Base-by-base conservation (phyloP, 2,888 invertebrate species). In the Acrocyrtus sp. region DNA sequence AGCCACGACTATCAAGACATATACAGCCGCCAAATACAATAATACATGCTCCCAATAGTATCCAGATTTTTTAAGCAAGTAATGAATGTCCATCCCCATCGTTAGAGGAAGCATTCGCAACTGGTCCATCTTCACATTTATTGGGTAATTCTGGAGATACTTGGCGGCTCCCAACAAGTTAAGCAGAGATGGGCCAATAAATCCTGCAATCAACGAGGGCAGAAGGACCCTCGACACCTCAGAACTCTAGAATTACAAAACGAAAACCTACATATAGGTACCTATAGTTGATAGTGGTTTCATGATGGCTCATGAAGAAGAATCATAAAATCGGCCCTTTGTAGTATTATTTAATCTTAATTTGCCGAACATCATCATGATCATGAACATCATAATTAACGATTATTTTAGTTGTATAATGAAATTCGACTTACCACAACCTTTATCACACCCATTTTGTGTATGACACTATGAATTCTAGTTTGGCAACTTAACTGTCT, bases 21-120 rank as follows among this genome's bases (percentile, higher is more conserved):
- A 69, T 1, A 69, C 62, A 24, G 34, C 47, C 5, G 69, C 54
- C 56, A 69, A 24, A 62, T 48, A 69, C 19, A 69, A 62, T 1
- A 69, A 50, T 22, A 69, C 61, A 56, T 69, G 69, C 19, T 69
- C 69, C 69, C 69, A 69, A 43, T 69, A 69, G 21, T 62, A 69
- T n/a, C 69, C 69, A n/a, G 69, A 48, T 48, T 61, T 62, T 12
- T 27, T 45, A 17, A 69, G 62, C 21, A 69, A 41, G 22, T 17
- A 69, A 19, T 69, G 56, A 41, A 69, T 19, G 29, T 69, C 69
- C 53, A 69, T 61, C 15, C 69, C 69, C 69, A 69, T 62, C 22
- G 69, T 69, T 2, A 69, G 19, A 3, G 69, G 69, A 21, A 69
- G 69, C 69, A 69, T 69, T 21, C 62, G 45, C 19, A 69, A 43